Evolutionary conservation across 2,113 vertebrate genomes (phyloP), one percentile per base, ranked within the genome.

Genomic region (Brienomyrus longianalis): DNA sequence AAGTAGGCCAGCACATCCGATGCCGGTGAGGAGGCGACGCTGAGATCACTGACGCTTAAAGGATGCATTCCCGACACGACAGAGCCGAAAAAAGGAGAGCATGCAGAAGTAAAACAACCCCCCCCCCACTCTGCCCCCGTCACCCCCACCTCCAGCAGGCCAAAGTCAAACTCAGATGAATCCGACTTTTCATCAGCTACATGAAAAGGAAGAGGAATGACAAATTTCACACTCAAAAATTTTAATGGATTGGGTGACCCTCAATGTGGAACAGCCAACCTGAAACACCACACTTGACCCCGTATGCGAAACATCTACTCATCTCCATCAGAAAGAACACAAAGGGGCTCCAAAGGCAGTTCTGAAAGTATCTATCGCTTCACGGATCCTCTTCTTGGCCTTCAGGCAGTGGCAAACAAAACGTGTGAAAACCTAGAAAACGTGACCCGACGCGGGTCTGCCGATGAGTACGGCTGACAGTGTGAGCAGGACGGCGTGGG

Each of bases 1-100:
- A 85, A 85, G 83, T 85, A 85, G 83, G 83, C 23, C 83, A 85
- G 43, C 83, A n/a, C 43, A 50, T 13, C 83, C 39, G 45, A 85
- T 5, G 39, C 43, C 21, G 21, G 45, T 17, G 4, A 45, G 80
- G 21, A 66, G n/a, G 62, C 62, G 62, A 43, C 15, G 17, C 13
- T 10, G 74, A 80, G 74, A 43, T 80, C 74, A 80, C 35, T 31
- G 74, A 43, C 13, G 35, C 35, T 80, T 19, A 50, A 50, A 43
- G 31, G 43, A 23, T 11, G 83, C 83, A 48, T 27, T 50, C 74
- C 83, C 21, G 83, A 11, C 10, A 50, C 2, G 48, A 50, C 45
- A n/a, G 17, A 51, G 45, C 21, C 23, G 5, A 10, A 4, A 48
- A n/a, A 4, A n/a, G 21, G 31, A 43, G 74, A 50, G 45, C 23